phyloP scores from a whole-genome alignment of 37 sponge, comb jelly and placozoan genomes.

The Crambe crambe region DNA sequence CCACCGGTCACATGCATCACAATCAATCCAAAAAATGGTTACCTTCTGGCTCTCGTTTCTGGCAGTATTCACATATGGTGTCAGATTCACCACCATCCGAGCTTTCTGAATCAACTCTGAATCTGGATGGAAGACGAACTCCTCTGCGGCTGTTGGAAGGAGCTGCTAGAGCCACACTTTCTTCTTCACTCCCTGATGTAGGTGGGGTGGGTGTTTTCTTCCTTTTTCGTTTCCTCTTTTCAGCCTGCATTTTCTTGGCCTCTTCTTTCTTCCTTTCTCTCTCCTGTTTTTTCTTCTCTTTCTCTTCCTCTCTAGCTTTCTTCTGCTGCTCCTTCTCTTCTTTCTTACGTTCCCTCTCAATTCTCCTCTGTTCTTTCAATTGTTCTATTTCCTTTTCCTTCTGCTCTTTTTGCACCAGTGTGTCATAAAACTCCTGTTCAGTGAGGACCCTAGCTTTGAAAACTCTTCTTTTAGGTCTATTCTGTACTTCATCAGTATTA shows the following conservation, averaged over 20 bases:
- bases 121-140: background rate
- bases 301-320: background rate
- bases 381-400: background rate
- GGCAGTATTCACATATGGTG: background rate
- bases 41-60: background rate
- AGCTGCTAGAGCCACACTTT: background rate
- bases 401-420: background rate
- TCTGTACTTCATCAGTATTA: background rate
- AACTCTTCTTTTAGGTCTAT: too few species aligned
- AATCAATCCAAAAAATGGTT: background rate
- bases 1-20: background rate
- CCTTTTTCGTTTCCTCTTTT: background rate
- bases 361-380: background rate
- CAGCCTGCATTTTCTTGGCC: background rate
- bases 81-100: background rate
- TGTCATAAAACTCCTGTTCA: background rate
- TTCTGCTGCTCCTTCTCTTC: background rate
- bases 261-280: background rate
- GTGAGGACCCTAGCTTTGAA: background rate
- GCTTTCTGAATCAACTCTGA: background rate
- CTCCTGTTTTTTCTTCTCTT: background rate
- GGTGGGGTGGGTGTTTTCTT: background rate
- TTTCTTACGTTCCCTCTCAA: background rate
- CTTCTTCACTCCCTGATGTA: background rate
- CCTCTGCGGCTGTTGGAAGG: background rate